A percentile compares a stretch with the other conserved stretches of the same genome.
Evolutionary conservation across 2,888 invertebrate genomes (phyloP).

Genomic region (Dioctria linearis): DNA sequence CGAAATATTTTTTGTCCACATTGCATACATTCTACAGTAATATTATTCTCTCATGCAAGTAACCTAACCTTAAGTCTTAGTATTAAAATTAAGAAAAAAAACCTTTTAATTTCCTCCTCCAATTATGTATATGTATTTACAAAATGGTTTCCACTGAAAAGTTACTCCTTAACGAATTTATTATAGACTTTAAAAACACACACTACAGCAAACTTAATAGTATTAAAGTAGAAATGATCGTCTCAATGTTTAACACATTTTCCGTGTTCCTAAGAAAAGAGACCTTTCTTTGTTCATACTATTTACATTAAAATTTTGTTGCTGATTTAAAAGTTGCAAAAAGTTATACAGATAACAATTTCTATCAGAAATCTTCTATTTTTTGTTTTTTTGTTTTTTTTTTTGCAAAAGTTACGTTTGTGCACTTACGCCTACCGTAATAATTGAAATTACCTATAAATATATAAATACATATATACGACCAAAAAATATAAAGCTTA

Average conservation of each 20-base stretch:
- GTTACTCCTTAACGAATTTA: conserved; percentile 30
- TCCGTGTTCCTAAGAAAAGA: conserved; percentile 27
- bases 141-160: background rate
- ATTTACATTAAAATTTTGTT: conserved; percentile 23
- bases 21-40: conserved; percentile 48
- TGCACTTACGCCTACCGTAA: conserved; percentile 37
- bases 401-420: conserved; percentile 39
- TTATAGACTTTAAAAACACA: conserved; percentile 40
- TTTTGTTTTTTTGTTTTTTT: conserved; percentile 33
- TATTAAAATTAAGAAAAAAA: background rate
- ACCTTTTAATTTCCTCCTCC: conserved; percentile 2
- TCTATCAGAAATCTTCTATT: conserved; percentile 18
- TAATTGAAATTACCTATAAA: conserved; percentile 50
- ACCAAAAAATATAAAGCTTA: conserved; percentile 55
- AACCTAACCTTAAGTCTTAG: conserved; percentile 53
- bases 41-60: conserved; percentile 41
- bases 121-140: background rate
- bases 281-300: conserved; percentile 7
- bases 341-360: conserved; percentile 17
- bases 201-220: conserved; percentile 49
- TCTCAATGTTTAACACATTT: conserved; percentile 22
- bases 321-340: conserved; percentile 29
- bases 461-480: conserved; percentile 56
- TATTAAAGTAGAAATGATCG: conserved; percentile 42
- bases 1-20: conserved; percentile 45